Conservation (phyloP, 2,113 vertebrate species). For the Antechinus flavipes region DNA sequence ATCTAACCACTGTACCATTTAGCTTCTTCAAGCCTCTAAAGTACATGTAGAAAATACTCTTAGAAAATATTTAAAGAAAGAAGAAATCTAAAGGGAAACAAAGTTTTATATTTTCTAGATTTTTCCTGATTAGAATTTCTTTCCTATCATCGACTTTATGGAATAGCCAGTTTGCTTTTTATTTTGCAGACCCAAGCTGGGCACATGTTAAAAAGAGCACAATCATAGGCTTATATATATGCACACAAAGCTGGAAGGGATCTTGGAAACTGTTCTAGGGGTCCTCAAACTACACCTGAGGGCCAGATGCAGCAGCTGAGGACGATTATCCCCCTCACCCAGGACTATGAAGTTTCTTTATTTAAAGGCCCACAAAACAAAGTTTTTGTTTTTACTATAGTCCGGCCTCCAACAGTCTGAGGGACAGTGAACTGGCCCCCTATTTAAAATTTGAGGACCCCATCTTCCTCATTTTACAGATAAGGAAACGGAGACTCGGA, state of each 20-base stretch:
- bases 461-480: neutral
- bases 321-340: too few species aligned
- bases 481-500: neutral
- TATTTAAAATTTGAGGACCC: too few species aligned
- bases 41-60: neutral
- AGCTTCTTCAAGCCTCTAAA: neutral
- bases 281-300: too few species aligned
- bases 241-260: neutral
- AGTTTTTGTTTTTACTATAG: too few species aligned
- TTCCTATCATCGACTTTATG: neutral
- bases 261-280: neutral
- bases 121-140: neutral
- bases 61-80: neutral
- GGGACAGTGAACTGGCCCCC: too few species aligned
- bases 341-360: too few species aligned
- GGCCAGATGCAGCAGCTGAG: too few species aligned
- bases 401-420: too few species aligned
- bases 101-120: neutral
- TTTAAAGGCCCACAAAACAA: too few species aligned
- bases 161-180: neutral
- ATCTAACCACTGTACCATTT: neutral
- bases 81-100: neutral
- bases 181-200: neutral
- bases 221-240: neutral
- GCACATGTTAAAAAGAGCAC: neutral